A percentile compares a stretch with the other conserved stretches of the same genome.
These are phyloP conservation scores for Sus scrofa DNA, from an alignment of 2,113 vertebrate genomes.

Conservation along the genomic window T2T-Sscrofa CM000814.6:133989001-133989500, in stretches of 20 bases:
- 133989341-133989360: neutral
- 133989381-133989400: neutral
- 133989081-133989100: neutral
- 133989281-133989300: neutral
- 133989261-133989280: neutral
- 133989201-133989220: neutral
- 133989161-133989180: neutral
- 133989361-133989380: neutral
- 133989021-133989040: conserved; percentile 56
- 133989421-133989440: neutral
- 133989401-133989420: neutral
- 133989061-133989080: conserved; percentile 46
- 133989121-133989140: conserved; percentile 62
- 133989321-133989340: neutral
- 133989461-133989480: neutral
- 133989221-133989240: conserved; percentile 24
- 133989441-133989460: neutral
- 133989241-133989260: neutral
- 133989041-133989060: conserved; percentile 65
- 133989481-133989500: neutral
- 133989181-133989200: conserved; percentile 5
- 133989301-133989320: neutral
- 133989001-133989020: conserved; percentile 79
- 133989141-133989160: neutral
- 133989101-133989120: neutral